Conservation (phyloP, 2,888 invertebrate genomes). For the Cataglyphis livida region DNA sequence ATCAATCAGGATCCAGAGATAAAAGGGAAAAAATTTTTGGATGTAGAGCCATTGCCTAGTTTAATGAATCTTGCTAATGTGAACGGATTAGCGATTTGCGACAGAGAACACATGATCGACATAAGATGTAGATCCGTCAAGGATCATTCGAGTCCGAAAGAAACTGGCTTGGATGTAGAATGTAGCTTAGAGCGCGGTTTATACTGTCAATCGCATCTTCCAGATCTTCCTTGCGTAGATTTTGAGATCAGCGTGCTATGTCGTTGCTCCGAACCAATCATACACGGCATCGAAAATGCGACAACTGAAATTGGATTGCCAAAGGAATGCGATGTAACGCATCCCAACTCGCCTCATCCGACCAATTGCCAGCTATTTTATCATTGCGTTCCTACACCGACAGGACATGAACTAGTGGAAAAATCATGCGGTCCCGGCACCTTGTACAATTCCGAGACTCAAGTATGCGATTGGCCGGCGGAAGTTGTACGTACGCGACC, state of each 20-base stretch:
- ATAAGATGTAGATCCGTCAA: constrained; percentile 92
- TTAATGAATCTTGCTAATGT: constrained; percentile 86
- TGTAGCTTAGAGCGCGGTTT: constrained; percentile 92
- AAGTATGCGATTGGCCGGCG: constrained; percentile 89
- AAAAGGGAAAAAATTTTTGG: constrained; percentile 85
- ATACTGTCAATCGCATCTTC: constrained; percentile 87
- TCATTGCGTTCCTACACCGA: constrained; percentile 88
- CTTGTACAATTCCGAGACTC: constrained; percentile 89
- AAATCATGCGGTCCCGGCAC: constrained; percentile 89
- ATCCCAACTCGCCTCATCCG: constrained; percentile 88
- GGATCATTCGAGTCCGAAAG: constrained; percentile 88
- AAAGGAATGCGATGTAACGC: constrained; percentile 83
- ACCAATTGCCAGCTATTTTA: constrained; percentile 90
- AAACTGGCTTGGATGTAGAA: constrained; percentile 91
- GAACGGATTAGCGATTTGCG: constrained; percentile 87
- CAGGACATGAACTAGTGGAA: constrained; percentile 87
- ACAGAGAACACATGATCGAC: constrained; percentile 88
- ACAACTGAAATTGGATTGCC: constrained; percentile 10
- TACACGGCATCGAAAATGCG: background rate
- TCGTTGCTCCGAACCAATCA: constrained; percentile 85
- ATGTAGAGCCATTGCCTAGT: constrained; percentile 88
- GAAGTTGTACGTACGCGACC: constrained; percentile 88
- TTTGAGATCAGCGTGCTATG: constrained; percentile 94
- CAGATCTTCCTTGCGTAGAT: constrained; percentile 89
- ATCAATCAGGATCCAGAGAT: constrained; percentile 88